phyloP scores from a whole-genome alignment of 1,140 invertebrate species.

The Heterodera carotae region DNA sequence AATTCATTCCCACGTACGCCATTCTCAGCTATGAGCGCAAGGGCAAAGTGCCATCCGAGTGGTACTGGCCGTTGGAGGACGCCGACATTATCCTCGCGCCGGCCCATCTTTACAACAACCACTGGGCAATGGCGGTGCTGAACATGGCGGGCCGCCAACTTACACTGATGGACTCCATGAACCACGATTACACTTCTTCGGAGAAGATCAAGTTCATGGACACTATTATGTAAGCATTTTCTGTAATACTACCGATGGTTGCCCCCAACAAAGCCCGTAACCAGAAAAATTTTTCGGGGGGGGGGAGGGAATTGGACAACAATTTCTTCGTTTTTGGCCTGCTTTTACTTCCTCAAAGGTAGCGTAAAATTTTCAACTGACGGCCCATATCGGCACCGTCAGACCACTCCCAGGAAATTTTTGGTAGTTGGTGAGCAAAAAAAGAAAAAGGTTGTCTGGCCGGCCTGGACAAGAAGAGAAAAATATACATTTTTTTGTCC shows the following conservation, averaged over 20 bases:
- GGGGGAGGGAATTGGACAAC: too few relatives aligned
- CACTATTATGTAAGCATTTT: slow-evolving; percentile 21
- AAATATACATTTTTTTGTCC: too few relatives aligned
- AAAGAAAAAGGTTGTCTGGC: too few relatives aligned
- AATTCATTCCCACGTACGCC: slow-evolving; percentile 20
- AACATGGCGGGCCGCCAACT: background rate
- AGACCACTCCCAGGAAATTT: too few relatives aligned
- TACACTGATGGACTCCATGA: slow-evolving; percentile 31
- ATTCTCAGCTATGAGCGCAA: slow-evolving; percentile 9
- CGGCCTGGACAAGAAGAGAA: too few relatives aligned
- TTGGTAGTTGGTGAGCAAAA: too few relatives aligned
- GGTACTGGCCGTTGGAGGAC: slow-evolving; percentile 19
- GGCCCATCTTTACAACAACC: slow-evolving; percentile 22
- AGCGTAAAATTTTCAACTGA: too few relatives aligned
- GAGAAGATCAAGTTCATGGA: slow-evolving; percentile 12
- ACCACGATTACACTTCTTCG: background rate
- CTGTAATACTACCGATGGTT: too few relatives aligned
- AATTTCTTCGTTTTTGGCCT: too few relatives aligned
- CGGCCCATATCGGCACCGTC: too few relatives aligned
- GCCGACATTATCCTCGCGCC: slow-evolving; percentile 18
- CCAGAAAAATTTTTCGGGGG: background rate
- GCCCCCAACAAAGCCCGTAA: background rate
- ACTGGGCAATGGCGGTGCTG: slow-evolving; percentile 27
- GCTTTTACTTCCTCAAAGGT: too few relatives aligned
- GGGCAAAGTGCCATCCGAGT: slow-evolving; percentile 4